Evolutionary conservation across 2,113 vertebrate genomes (phyloP).

Genomic region (Pholis gunnellus): DNA sequence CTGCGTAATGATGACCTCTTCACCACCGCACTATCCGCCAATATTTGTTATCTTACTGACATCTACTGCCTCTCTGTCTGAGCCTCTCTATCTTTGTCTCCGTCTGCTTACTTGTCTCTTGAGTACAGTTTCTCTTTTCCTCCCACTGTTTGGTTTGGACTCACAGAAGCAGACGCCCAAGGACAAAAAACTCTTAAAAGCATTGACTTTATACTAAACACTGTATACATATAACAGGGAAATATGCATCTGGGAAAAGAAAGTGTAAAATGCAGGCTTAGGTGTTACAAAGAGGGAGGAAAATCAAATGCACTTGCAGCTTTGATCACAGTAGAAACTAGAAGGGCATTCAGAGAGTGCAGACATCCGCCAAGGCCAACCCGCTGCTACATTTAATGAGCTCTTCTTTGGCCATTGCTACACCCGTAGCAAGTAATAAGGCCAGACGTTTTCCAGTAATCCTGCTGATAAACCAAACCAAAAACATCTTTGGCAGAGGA

Average conservation of each 20-base stretch:
- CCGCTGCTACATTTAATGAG: background rate
- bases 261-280: constrained; percentile 6
- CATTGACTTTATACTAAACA: constrained; percentile 23
- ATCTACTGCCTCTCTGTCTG: background rate
- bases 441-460: background rate
- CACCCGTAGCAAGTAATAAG: background rate
- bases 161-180: constrained; percentile 17
- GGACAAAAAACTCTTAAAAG: constrained; percentile 44
- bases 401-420: background rate
- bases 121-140: constrained; percentile 30
- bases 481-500: too few relatives aligned
- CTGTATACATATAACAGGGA: background rate
- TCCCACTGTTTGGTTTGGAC: constrained; percentile 55
- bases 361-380: background rate
- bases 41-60: constrained; percentile 20
- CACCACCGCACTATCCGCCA: background rate
- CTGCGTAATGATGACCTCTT: constrained; percentile 14
- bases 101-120: constrained; percentile 18
- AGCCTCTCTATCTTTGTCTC: constrained; percentile 15
- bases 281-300: background rate
- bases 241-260: constrained; percentile 25
- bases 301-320: background rate
- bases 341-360: background rate
- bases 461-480: background rate
- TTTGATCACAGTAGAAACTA: constrained; percentile 5